Evolutionary conservation across 1,140 invertebrate species (phyloP).

Genomic region (Cylas formicarius): DNA sequence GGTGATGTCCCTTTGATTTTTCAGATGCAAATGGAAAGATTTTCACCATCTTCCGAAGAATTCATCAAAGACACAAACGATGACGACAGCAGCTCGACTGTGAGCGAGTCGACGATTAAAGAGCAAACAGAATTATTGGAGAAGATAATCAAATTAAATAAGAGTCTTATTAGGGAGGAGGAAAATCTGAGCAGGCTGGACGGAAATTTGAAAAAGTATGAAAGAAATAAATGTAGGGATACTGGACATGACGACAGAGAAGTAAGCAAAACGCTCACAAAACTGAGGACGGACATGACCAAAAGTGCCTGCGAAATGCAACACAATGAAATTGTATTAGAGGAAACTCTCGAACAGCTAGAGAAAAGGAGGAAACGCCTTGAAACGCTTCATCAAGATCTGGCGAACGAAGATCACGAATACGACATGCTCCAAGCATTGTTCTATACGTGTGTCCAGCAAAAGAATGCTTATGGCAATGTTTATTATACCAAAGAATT

Average conservation of each 20-base stretch:
- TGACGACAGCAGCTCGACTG: conserved; percentile 39
- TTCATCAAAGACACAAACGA: conserved; percentile 46
- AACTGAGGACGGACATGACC: conserved; percentile 49
- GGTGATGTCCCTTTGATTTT: conserved; percentile 40
- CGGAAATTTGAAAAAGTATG: conserved; percentile 57
- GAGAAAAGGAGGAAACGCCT: conserved; percentile 54
- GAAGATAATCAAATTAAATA: conserved; percentile 63
- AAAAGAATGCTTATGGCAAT: conserved; percentile 17
- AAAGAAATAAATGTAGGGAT: conserved; percentile 45
- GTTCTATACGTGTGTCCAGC: conserved; percentile 30
- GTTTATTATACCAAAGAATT: conserved; percentile 41
- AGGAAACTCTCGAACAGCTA: conserved; percentile 55
- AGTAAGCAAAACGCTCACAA: conserved; percentile 46
- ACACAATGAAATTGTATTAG: conserved; percentile 52
- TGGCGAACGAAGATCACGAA: conserved; percentile 56
- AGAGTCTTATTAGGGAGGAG: conserved; percentile 62
- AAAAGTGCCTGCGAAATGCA: conserved; percentile 57
- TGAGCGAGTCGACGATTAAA: conserved; percentile 40
- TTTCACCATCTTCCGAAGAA: conserved; percentile 49
- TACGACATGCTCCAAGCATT: conserved; percentile 42
- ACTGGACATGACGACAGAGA: conserved; percentile 43
- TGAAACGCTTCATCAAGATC: conserved; percentile 55
- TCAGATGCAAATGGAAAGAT: conserved; percentile 45
- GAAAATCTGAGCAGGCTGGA: conserved; percentile 57
- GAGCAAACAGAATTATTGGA: conserved; percentile 60